Base-by-base conservation (phyloP, 2,113 vertebrate genomes). In the Spermophilus dauricus region DNA sequence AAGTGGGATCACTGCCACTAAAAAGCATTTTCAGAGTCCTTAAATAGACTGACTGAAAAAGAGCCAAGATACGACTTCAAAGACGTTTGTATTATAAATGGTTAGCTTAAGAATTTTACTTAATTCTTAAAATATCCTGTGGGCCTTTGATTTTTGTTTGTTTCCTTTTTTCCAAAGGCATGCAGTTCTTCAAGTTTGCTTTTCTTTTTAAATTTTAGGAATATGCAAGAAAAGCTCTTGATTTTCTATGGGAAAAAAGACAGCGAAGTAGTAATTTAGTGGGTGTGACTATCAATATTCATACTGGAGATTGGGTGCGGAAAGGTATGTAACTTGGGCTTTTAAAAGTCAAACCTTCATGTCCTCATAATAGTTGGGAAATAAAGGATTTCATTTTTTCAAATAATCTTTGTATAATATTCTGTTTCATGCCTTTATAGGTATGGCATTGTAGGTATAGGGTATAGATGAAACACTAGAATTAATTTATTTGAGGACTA, bases 171-270 rank as follows among this genome's bases (percentile, higher is more conserved):
- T 56, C 26, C n/a, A 93, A 80, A 95, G 22, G 78, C 16, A 8
- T 53, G 30, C 61, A 96, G 8, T 86, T 96, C 63, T 92, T 8
- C 58, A 13, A 51, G 37, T 89, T 6, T 92, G 14, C 76, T 84
- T 63, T 97, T 85, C 18, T 89, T 76, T 76, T 96, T 76, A 76
- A 93, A n/a, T 97, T 98, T 42, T 97, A 99, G 99, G 99, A 99
- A 42, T 99, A 99, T 73, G 99, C 99, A 61, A 98, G 99, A 95
- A 99, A 99, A 98, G 99, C 99, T 0, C 98, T 99, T 92, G 99
- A 99, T 99, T 99, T 99, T 97, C 99, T 99, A 84, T 99, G 99
- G 99, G 99, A 99, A 96, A 99, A 99, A 98, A 99, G 99, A 91
- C 99, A 99, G 97, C 99, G 99, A 97, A 99, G 99, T 98, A 99